Conservation (phyloP, 2,113 vertebrate genomes). For the Cranoglanis bouderius region DNA sequence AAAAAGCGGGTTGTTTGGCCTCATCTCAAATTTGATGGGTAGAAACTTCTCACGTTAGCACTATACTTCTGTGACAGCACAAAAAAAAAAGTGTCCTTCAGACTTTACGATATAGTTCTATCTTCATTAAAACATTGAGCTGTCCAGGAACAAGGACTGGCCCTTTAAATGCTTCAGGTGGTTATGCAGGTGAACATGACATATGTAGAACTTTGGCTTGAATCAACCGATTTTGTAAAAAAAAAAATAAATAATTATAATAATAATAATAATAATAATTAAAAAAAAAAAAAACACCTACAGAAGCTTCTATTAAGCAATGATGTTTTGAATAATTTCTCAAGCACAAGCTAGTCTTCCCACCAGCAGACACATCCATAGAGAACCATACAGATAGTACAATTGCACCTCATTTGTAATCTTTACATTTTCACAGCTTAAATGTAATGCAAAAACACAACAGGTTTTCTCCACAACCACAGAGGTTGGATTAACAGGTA, state of each 20-base stretch:
- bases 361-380: slow-evolving; percentile 43
- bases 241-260: background rate
- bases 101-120: background rate
- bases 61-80: background rate
- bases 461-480: slow-evolving; percentile 22
- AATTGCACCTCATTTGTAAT: slow-evolving; percentile 52
- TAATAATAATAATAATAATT: too few species aligned
- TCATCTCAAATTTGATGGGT: background rate
- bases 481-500: slow-evolving; percentile 22
- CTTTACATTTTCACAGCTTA: slow-evolving; percentile 53
- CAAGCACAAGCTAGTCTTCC: slow-evolving; percentile 15
- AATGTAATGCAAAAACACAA: slow-evolving; percentile 45
- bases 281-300: background rate
- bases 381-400: slow-evolving; percentile 33
- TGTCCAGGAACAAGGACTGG: background rate
- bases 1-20: slow-evolving; percentile 6
- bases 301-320: slow-evolving; percentile 12
- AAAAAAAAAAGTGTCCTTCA: slow-evolving; percentile 17
- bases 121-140: slow-evolving; percentile 26
- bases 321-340: slow-evolving; percentile 25
- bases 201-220: slow-evolving; percentile 49
- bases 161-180: slow-evolving; percentile 31
- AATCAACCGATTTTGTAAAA: slow-evolving; percentile 2
- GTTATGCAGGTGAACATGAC: slow-evolving; percentile 11
- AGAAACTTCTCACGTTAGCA: slow-evolving; percentile 14